phyloP scores from a whole-genome alignment of 2,797 vertebrate species.

The Enteromius anoplus region DNA sequence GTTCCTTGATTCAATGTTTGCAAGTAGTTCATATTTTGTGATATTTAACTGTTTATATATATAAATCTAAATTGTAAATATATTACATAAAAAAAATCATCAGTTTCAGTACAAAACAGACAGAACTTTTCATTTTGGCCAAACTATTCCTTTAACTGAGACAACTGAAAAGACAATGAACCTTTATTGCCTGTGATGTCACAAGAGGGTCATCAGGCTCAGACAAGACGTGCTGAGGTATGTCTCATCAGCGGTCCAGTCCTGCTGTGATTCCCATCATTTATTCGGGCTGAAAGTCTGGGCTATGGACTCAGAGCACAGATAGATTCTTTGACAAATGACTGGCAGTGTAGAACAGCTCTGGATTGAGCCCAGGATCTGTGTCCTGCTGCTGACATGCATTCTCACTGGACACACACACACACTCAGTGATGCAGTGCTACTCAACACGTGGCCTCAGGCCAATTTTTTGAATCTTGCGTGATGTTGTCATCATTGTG shows the following conservation, averaged over 20 bases:
- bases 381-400: slow-evolving; percentile 18
- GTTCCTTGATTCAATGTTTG: too few species aligned
- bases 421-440: background rate
- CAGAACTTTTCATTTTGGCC: too few species aligned
- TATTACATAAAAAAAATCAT: too few species aligned
- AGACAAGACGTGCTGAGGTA: slow-evolving; percentile 3
- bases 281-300: background rate
- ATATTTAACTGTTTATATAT: too few species aligned
- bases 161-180: background rate
- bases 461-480: background rate
- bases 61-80: background rate
- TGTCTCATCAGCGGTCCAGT: background rate
- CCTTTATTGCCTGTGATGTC: background rate
- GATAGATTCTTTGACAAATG: slow-evolving; percentile 31
- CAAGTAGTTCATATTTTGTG: too few species aligned
- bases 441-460: background rate
- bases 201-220: background rate
- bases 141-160: background rate
- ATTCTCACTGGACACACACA: background rate
- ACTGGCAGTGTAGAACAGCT: slow-evolving; percentile 10
- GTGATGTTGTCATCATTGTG: slow-evolving; percentile 21
- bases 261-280: slow-evolving; percentile 10
- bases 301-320: background rate
- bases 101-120: background rate
- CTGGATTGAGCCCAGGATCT: slow-evolving; percentile 16